A percentile compares a stretch with the other conserved stretches of the same genome.
phyloP scores from a whole-genome alignment of 2,888 invertebrate genomes.

The Meganola albula region DNA sequence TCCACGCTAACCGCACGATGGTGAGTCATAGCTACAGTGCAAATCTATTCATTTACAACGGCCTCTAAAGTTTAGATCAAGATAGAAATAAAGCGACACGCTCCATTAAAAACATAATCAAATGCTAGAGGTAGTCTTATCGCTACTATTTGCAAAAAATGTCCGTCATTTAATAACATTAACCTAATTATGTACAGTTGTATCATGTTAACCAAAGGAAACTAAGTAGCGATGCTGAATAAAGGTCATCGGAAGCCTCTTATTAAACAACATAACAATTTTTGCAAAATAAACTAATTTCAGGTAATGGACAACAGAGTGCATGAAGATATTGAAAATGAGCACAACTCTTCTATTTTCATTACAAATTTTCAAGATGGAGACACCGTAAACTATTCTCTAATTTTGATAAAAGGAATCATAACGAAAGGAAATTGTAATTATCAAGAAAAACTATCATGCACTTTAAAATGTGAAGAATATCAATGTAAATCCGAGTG shows the following conservation, averaged over 20 bases:
- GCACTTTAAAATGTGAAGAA: conserved; percentile 58
- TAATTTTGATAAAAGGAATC: conserved; percentile 79
- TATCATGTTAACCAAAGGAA: conserved; percentile 34
- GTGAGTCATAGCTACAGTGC: conserved; percentile 71
- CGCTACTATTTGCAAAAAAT: conserved; percentile 7
- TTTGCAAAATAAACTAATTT: conserved; percentile 40
- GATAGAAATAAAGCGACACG: conserved; percentile 39
- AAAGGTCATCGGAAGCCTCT: conserved; percentile 35
- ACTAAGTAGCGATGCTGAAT: conserved; percentile 31
- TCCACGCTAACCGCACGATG: conserved; percentile 70
- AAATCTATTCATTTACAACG: conserved; percentile 64
- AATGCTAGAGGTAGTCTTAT: conserved; percentile 20
- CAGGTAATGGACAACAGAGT: conserved; percentile 74
- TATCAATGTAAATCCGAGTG: conserved; percentile 69
- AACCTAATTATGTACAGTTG: conserved; percentile 45
- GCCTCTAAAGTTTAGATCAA: conserved; percentile 44
- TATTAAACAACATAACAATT: too few species aligned
- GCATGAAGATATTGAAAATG: conserved; percentile 61
- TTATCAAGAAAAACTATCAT: conserved; percentile 59
- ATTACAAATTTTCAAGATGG: conserved; percentile 80
- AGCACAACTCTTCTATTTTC: conserved; percentile 63
- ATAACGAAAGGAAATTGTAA: conserved; percentile 67
- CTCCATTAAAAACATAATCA: conserved; percentile 29
- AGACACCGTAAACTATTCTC: conserved; percentile 78
- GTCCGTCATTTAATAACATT: conserved; percentile 24